These are phyloP conservation scores for Sarcophaga subvicina DNA, from an alignment of 2,888 invertebrate genomes.

Conservation along the genomic window DNA sequence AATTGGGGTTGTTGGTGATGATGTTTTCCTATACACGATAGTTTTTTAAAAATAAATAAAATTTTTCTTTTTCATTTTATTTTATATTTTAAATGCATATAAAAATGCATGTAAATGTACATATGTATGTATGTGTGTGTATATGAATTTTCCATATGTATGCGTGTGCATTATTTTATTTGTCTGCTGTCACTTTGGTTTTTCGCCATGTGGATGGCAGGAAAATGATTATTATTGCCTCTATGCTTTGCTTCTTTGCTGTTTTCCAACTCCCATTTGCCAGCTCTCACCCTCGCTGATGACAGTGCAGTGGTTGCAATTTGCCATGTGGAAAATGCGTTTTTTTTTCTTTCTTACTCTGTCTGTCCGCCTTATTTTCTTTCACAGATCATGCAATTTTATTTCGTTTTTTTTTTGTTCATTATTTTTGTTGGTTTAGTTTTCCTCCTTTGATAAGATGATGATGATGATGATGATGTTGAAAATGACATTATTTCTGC, in stretches of 20 bases:
- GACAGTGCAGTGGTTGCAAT: conserved; percentile 38
- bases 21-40: conserved; percentile 37
- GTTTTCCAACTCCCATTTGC: not conserved
- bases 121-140: not conserved
- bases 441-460: conserved; percentile 56
- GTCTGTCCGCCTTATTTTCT: conserved; percentile 41
- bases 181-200: conserved; percentile 66
- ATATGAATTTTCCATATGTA: not conserved
- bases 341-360: conserved; percentile 23
- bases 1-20: not conserved
- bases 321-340: conserved; percentile 59
- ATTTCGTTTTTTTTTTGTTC: conserved; percentile 35
- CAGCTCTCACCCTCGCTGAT: not conserved
- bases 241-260: conserved; percentile 13
- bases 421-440: not conserved
- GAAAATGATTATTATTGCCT: conserved; percentile 49
- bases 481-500: conserved; percentile 63
- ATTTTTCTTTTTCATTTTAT: conserved; percentile 20
- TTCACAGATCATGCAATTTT: conserved; percentile 51
- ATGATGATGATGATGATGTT: conserved; percentile 54
- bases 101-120: not conserved
- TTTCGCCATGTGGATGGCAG: conserved; percentile 28
- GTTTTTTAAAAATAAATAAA: conserved; percentile 53
- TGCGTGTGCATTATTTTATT: conserved; percentile 45
- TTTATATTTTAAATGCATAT: conserved; percentile 3